Percentiles rank a stretch among this genome's conserved stretches.
These are phyloP conservation scores for Argyrosomus regius DNA, from an alignment of 2,797 vertebrate species.

Conservation along the genomic window DNA sequence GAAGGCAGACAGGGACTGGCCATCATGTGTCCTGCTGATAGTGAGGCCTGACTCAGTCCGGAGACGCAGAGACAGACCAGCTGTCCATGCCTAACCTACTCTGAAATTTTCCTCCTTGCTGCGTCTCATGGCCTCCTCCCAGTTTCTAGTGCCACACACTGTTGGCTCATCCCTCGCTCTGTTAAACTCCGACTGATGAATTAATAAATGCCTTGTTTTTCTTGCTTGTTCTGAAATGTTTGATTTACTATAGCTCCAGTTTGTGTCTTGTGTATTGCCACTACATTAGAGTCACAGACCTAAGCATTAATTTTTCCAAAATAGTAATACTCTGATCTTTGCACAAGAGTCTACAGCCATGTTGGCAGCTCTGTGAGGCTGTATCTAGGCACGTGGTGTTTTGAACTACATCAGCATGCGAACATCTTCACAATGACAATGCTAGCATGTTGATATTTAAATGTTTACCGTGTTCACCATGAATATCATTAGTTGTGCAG, in stretches of 20 bases:
- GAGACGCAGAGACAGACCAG: constrained; percentile 66
- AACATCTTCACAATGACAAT: too few relatives aligned
- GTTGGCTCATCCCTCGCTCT: constrained; percentile 7
- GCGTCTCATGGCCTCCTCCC: constrained; percentile 31
- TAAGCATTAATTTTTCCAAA: background rate
- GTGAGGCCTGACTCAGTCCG: constrained; percentile 52
- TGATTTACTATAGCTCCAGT: background rate
- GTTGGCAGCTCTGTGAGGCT: too few relatives aligned
- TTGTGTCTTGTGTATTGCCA: background rate
- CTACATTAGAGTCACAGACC: background rate
- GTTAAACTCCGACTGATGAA: constrained; percentile 28
- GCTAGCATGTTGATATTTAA: background rate
- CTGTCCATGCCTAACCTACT: constrained; percentile 59
- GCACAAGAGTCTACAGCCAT: too few relatives aligned
- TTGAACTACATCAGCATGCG: too few relatives aligned
- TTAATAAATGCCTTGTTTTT: constrained; percentile 33
- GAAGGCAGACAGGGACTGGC: constrained; percentile 57
- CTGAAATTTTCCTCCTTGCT: constrained; percentile 39
- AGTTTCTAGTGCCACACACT: constrained; percentile 33
- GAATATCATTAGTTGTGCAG: too few relatives aligned
- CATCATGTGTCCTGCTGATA: constrained; percentile 59
- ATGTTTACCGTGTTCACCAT: background rate
- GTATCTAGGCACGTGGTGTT: too few relatives aligned
- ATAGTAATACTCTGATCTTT: background rate
- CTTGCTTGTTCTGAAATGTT: constrained; percentile 25